A percentile compares a stretch with the other conserved stretches of the same genome.
phyloP scores from a whole-genome alignment of 2,797 vertebrate species.

The Podargus strigoides region DNA sequence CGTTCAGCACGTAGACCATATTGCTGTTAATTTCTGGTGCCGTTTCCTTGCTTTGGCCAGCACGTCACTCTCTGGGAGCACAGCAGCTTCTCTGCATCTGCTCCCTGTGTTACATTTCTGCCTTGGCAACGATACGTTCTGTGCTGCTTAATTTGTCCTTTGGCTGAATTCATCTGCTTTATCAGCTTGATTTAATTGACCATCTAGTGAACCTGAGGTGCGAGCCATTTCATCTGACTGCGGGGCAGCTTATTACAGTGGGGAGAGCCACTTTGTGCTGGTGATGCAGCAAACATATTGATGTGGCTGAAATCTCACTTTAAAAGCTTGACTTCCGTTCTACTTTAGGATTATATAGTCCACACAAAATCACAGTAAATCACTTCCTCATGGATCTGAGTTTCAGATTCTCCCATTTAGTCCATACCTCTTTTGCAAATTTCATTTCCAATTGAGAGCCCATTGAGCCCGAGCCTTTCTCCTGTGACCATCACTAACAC shows the following conservation, averaged over 20 bases:
- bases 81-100: background rate
- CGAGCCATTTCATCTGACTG: background rate
- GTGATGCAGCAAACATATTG: background rate
- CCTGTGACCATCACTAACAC: background rate
- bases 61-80: background rate
- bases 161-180: background rate
- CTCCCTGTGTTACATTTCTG: background rate
- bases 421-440: background rate
- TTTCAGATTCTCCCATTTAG: background rate
- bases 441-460: background rate
- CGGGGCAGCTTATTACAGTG: background rate
- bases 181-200: constrained; percentile 6
- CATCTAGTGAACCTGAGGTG: background rate
- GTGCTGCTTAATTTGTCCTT: background rate
- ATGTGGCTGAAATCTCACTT: background rate
- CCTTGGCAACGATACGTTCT: background rate
- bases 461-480: background rate
- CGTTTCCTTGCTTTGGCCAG: fast-evolving
- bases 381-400: background rate
- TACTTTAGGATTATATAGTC: background rate
- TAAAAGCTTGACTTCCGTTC: background rate
- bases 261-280: background rate
- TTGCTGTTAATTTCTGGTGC: background rate
- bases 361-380: background rate
- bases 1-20: background rate